phyloP scores from a whole-genome alignment of 2,888 invertebrate genomes.

The Sarcophaga subvicina region DNA sequence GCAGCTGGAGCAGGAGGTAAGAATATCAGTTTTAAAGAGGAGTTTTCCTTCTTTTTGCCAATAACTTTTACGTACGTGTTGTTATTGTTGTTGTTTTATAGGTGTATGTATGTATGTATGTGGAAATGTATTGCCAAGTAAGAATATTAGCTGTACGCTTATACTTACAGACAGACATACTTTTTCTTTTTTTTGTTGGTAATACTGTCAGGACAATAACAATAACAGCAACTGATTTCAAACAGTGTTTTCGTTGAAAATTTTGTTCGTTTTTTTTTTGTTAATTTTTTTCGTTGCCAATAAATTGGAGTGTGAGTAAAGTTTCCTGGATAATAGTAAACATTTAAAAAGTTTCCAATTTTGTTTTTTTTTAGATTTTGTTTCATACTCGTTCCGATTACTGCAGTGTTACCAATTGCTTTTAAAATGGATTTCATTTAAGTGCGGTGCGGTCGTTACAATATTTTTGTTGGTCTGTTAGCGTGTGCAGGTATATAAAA shows the following conservation, averaged over 20 bases:
- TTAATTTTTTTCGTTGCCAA: neutral
- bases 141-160: no score
- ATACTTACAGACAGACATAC: no score
- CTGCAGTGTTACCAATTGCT: conserved; percentile 63
- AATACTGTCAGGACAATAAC: no score
- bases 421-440: conserved; percentile 64
- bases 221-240: neutral
- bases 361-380: neutral
- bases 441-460: conserved; percentile 59
- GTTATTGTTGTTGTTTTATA: no score
- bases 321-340: conserved; percentile 59
- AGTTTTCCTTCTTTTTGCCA: neutral
- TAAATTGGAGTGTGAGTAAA: conserved; percentile 48
- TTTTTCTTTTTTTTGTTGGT: no score
- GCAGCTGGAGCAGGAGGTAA: neutral
- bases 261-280: conserved; percentile 7
- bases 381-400: conserved; percentile 22
- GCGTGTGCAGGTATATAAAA: neutral
- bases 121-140: no score
- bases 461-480: conserved; percentile 15
- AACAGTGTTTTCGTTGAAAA: neutral
- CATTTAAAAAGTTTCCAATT: conserved; percentile 56
- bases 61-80: neutral
- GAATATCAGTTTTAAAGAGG: neutral
- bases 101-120: no score